phyloP scores from a whole-genome alignment of 1,140 invertebrate genomes.

The Eumeta japonica region DNA sequence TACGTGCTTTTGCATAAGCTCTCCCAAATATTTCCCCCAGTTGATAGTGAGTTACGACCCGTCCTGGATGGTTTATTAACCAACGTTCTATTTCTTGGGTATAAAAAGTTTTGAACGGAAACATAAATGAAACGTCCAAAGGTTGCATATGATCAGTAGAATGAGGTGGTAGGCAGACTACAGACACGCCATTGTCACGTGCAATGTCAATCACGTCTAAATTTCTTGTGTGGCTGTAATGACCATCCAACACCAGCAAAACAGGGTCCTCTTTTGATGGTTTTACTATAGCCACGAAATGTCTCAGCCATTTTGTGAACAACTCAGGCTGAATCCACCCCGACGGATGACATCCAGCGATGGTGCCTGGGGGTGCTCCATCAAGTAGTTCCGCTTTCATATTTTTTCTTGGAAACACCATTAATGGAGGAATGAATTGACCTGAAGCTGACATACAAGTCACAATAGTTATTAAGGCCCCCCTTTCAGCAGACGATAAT shows the following conservation, averaged over 20 bases:
- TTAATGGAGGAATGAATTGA: constrained; percentile 24
- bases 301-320: constrained; percentile 34
- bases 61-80: constrained; percentile 21
- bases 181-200: constrained; percentile 26
- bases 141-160: constrained; percentile 39
- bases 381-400: constrained; percentile 13
- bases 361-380: constrained; percentile 17
- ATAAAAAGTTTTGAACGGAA: constrained; percentile 31
- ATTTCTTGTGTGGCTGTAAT: constrained; percentile 35
- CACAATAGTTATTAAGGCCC: constrained; percentile 23
- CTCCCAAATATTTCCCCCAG: constrained; percentile 21
- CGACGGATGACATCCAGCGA: constrained; percentile 19
- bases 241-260: constrained; percentile 37
- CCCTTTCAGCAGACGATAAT: constrained; percentile 25
- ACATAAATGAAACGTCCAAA: constrained; percentile 35
- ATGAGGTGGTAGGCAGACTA: constrained; percentile 39
- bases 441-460: constrained; percentile 29
- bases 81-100: constrained; percentile 23
- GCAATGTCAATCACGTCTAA: constrained; percentile 30
- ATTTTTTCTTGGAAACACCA: constrained; percentile 29
- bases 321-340: constrained; percentile 30
- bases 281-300: constrained; percentile 22
- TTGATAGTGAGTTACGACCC: constrained; percentile 21
- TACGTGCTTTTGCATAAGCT: constrained; percentile 22
- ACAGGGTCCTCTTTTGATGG: constrained; percentile 17